phyloP scores from a whole-genome alignment of 2,888 invertebrate species.

The Troilus luridus region DNA sequence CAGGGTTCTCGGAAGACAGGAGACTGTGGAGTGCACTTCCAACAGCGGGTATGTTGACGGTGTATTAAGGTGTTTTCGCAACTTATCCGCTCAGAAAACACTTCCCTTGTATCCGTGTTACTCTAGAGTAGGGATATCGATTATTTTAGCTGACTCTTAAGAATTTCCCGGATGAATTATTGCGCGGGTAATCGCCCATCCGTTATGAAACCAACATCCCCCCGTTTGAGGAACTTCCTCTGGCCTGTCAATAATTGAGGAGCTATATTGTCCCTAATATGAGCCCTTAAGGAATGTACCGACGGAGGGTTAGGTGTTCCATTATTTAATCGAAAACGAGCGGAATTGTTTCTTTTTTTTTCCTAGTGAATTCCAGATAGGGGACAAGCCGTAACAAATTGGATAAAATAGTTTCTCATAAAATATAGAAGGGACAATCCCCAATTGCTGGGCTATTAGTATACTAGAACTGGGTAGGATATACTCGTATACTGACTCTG shows the following conservation, averaged over 20 bases:
- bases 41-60: background rate
- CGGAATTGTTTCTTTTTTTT: background rate
- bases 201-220: background rate
- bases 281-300: background rate
- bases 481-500: background rate
- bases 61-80: conserved; percentile 45
- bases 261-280: conserved; percentile 7
- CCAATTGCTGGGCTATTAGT: background rate
- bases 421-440: background rate
- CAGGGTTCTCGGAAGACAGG: background rate
- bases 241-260: conserved; percentile 25
- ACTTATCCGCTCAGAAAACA: conserved; percentile 38
- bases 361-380: background rate
- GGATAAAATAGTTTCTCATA: background rate
- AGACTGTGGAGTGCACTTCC: background rate
- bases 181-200: conserved; percentile 3
- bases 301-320: background rate
- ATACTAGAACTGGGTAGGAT: background rate
- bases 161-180: conserved; percentile 49
- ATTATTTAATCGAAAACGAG: conserved; percentile 16
- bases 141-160: conserved; percentile 44
- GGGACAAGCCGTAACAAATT: background rate
- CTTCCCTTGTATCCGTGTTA: background rate
- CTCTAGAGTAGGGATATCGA: background rate
- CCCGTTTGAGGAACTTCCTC: conserved; percentile 3